These are phyloP conservation scores for Austrofundulus limnaeus DNA, from an alignment of 2,113 vertebrate species.

Conservation along the genomic window DNA sequence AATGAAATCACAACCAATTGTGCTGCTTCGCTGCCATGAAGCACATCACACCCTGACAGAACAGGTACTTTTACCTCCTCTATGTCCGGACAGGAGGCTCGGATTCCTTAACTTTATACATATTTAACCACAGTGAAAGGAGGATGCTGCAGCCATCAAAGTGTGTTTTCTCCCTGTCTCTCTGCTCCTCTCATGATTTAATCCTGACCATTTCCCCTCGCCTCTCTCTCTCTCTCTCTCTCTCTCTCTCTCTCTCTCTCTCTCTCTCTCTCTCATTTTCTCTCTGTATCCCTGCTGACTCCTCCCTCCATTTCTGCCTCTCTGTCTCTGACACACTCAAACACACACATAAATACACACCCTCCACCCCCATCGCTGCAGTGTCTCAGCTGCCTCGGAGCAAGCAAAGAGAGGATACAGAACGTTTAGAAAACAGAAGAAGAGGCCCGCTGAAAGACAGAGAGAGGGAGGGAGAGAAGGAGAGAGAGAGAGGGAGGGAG, in stretches of 20 bases:
- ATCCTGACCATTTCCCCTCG: constrained; percentile 70
- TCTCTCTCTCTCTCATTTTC: too few species aligned
- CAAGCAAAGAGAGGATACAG: constrained; percentile 80
- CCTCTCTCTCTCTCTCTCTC: constrained; percentile 36
- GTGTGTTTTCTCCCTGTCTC: constrained; percentile 42
- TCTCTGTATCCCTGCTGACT: constrained; percentile 69
- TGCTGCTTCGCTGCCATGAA: constrained; percentile 48
- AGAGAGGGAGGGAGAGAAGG: constrained; percentile 12
- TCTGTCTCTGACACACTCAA: constrained; percentile 70
- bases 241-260: too few species aligned
- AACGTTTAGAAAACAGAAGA: constrained; percentile 69
- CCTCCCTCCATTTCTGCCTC: constrained; percentile 76
- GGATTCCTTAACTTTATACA: constrained; percentile 33
- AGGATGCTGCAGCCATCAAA: constrained; percentile 51
- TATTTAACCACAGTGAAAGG: constrained; percentile 47
- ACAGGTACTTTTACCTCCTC: constrained; percentile 27
- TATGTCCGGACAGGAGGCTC: constrained; percentile 9
- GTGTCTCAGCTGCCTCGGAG: constrained; percentile 83
- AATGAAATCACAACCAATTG: constrained; percentile 78
- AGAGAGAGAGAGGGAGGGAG: constrained; percentile 16
- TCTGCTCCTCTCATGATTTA: constrained; percentile 73
- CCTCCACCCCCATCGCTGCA: constrained; percentile 84
- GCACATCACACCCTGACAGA: constrained; percentile 23
- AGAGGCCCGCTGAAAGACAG: constrained; percentile 45
- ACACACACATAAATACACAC: constrained; percentile 77